Evolutionary conservation across 2,888 invertebrate genomes (phyloP).

Genomic region (Troilus luridus): DNA sequence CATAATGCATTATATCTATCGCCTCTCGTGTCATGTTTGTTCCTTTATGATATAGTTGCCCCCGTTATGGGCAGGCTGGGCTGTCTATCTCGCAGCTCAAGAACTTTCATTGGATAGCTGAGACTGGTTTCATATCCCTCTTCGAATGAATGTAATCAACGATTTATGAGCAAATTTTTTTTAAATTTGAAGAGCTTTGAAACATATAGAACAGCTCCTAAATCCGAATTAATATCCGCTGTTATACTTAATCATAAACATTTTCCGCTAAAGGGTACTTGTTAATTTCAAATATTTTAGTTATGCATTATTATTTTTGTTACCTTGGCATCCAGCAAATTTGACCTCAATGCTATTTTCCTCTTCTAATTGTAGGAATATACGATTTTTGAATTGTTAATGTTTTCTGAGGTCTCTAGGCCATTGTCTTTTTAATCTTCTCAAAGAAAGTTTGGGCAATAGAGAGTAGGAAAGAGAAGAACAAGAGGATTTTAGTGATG

Average conservation of each 20-base stretch:
- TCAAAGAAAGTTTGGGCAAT: too few species aligned
- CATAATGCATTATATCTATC: conserved; percentile 40
- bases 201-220: neutral
- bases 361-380: too few species aligned
- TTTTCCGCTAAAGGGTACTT: neutral
- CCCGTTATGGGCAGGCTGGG: neutral
- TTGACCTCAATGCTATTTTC: too few species aligned
- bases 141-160: neutral
- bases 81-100: neutral
- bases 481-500: too few species aligned
- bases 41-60: conserved; percentile 29
- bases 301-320: too few species aligned
- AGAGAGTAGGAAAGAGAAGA: too few species aligned
- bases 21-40: conserved; percentile 5
- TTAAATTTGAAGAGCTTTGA: neutral
- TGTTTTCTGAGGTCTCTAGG: too few species aligned
- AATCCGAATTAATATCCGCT: neutral
- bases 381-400: too few species aligned
- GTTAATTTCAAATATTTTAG: too few species aligned
- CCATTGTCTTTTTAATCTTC: too few species aligned
- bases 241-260: neutral
- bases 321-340: too few species aligned
- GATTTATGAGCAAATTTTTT: neutral
- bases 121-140: neutral
- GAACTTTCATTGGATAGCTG: neutral